Percentiles rank a stretch among this genome's conserved stretches.
Evolutionary conservation across 2,888 invertebrate genomes (phyloP).

Genomic region (Hermaeophaga mercurialis): DNA sequence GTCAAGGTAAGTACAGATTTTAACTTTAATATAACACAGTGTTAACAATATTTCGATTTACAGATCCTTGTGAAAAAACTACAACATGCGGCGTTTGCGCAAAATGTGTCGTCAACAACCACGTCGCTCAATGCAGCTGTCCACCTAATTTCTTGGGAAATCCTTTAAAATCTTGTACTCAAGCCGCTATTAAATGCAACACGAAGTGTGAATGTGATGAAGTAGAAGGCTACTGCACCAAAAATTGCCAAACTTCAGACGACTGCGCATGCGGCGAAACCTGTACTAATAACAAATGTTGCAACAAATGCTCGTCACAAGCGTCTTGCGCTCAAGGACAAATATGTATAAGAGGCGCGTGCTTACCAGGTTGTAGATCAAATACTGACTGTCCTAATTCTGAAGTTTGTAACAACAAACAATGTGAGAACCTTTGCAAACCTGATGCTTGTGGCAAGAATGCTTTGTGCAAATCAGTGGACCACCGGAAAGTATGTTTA

Average conservation of each 20-base stretch:
- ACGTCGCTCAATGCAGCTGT: conserved; percentile 86
- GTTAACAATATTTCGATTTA: conserved; percentile 36
- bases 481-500: conserved; percentile 82
- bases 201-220: conserved; percentile 81
- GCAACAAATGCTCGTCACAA: conserved; percentile 70
- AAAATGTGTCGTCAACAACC: conserved; percentile 80
- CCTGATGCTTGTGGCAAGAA: conserved; percentile 77
- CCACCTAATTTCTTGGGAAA: conserved; percentile 81
- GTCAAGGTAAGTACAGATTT: conserved; percentile 65
- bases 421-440: conserved; percentile 74
- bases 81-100: conserved; percentile 84
- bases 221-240: conserved; percentile 74
- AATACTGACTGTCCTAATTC: conserved; percentile 80
- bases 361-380: conserved; percentile 78
- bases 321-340: conserved; percentile 77
- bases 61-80: conserved; percentile 78
- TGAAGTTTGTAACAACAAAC: conserved; percentile 71
- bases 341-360: conserved; percentile 73
- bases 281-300: conserved; percentile 75
- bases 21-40: neutral
- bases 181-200: conserved; percentile 74
- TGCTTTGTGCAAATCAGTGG: conserved; percentile 78
- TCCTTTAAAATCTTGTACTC: conserved; percentile 77
- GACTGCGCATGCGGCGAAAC: conserved; percentile 84
- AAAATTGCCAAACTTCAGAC: conserved; percentile 66